Evolutionary conservation across 2,888 invertebrate genomes (phyloP).

Genomic region (Idaea straminata): DNA sequence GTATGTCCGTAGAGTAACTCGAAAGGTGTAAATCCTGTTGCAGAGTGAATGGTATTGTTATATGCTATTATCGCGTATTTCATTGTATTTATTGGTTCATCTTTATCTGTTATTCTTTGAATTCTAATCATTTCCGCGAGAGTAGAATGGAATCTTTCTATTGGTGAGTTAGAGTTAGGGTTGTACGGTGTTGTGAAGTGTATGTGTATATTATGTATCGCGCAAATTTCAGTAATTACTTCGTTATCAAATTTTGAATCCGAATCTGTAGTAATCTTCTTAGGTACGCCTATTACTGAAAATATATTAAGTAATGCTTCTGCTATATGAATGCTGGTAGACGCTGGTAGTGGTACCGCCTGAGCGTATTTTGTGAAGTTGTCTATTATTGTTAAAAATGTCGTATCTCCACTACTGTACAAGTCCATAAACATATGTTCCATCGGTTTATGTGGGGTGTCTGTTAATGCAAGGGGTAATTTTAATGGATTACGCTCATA

Average conservation of each 20-base stretch:
- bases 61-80: slow-evolving; percentile 34
- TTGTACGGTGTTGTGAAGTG: slow-evolving; percentile 31
- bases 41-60: slow-evolving; percentile 34
- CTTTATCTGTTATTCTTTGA: slow-evolving; percentile 28
- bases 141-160: slow-evolving; percentile 27
- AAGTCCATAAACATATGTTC: no score
- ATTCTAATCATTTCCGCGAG: slow-evolving; percentile 27
- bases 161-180: slow-evolving; percentile 28
- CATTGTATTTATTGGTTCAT: slow-evolving; percentile 15
- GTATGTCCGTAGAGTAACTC: slow-evolving; percentile 37
- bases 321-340: slow-evolving; percentile 27
- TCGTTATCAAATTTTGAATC: slow-evolving; percentile 21
- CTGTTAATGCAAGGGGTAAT: no score
- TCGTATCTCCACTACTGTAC: no score
- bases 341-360: slow-evolving; percentile 25
- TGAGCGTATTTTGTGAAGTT: slow-evolving; percentile 35
- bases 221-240: slow-evolving; percentile 30
- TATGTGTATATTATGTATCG: slow-evolving; percentile 24
- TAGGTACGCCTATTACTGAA: slow-evolving; percentile 25
- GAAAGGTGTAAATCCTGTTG: slow-evolving; percentile 32
- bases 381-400: no score
- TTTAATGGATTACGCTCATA: neutral
- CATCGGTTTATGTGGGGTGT: no score
- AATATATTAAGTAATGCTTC: slow-evolving; percentile 27
- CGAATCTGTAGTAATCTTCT: slow-evolving; percentile 33